Evolutionary conservation across 1,140 invertebrate species (phyloP), one percentile per base, ranked within the genome.

Genomic region (Panagrolaimus sp.): DNA sequence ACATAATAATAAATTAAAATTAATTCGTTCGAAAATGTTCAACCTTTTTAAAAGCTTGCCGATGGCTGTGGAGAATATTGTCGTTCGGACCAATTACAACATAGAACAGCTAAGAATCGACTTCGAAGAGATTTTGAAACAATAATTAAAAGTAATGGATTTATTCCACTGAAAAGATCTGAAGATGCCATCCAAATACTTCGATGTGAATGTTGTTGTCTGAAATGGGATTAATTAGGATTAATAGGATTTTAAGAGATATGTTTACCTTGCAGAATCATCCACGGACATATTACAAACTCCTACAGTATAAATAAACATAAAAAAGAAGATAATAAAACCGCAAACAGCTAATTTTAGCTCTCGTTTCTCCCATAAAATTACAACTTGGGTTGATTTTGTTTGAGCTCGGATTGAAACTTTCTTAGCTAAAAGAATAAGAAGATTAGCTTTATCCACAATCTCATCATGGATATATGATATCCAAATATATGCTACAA

Each of bases 301-400:
- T 26, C 52, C 52, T 21, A 58, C 52, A 5, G 52, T 58, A 28
- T 58, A 58, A 21, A 58, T 26, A 58, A 58, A 58, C 52, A 58
- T 58, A 4, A 58, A 58, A 24, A 58, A 58, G 52, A 58, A 58
- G 1, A 58, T 28, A 28, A 58, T 28, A 8, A 58, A 58, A 14
- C 52, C 52, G 8, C 52, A 58, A 12, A 58, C 52, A 28, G 52
- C 52, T 58, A 58, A 28, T 21, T 58, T 58, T 2, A 58, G 52
- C 17, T 58, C 52, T n/a, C 52, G 52, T 58, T 58, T 58, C 17
- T 58, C 52, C 52, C 52, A 58, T 21, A 58, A 28, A 28, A 26
- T 26, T 21, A 58, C 52, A 26, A 58, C 28, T 58, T 58, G 52
- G 4, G 52, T 58, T 1, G 52, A 58, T n/a, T 28, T 21, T 6